phyloP scores from a whole-genome alignment of 2,113 vertebrate species.

The Laticauda laticaudata region DNA sequence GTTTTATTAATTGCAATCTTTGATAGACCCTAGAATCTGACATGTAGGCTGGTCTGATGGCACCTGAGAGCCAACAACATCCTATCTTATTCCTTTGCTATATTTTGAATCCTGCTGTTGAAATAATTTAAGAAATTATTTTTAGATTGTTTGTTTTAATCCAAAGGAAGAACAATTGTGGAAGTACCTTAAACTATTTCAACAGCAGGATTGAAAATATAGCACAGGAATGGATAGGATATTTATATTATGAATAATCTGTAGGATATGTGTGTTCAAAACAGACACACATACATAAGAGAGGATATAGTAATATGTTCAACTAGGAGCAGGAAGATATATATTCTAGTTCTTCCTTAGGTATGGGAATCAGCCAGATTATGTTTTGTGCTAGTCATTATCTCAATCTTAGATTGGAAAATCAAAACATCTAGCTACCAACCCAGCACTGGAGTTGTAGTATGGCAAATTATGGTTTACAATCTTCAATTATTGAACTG shows the following conservation, averaged over 20 bases:
- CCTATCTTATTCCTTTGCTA: not conserved
- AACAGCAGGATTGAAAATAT: not conserved
- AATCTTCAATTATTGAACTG: not conserved
- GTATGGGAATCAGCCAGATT: not conserved
- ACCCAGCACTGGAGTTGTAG: not conserved
- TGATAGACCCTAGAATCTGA: not conserved
- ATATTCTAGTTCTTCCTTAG: not conserved
- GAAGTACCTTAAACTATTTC: not conserved
- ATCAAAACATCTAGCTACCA: not conserved
- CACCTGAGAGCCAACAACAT: not conserved
- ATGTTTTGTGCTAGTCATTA: not conserved
- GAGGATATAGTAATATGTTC: not conserved
- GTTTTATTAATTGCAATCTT: not conserved
- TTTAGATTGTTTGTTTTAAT: not conserved
- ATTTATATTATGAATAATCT: not conserved
- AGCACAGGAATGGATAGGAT: not conserved
- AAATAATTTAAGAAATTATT: not conserved
- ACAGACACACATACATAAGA: not conserved
- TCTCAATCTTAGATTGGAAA: not conserved
- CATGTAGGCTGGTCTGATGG: not conserved
- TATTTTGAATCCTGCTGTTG: not conserved
- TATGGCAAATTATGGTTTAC: not conserved
- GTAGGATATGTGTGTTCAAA: not conserved
- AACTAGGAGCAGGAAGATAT: not conserved
- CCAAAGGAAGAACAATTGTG: not conserved